Evolutionary conservation across 2,113 vertebrate genomes (phyloP).

Genomic region (Pseudopodoces humilis): DNA sequence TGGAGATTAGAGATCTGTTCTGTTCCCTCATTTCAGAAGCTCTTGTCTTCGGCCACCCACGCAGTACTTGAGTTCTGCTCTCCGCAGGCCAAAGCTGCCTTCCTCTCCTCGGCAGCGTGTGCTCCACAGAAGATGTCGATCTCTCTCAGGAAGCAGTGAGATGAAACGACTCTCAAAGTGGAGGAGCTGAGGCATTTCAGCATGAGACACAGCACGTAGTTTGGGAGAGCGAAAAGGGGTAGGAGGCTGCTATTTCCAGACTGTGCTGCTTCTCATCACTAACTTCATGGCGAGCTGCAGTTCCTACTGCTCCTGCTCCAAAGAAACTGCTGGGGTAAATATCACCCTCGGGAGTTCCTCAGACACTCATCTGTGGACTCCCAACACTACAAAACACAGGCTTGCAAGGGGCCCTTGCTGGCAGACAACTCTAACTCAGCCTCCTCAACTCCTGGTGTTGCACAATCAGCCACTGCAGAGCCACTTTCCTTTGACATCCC

Average conservation of each 20-base stretch:
- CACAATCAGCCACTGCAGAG: background rate
- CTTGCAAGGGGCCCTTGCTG: background rate
- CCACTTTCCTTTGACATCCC: background rate
- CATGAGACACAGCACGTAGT: slow-evolving; percentile 54
- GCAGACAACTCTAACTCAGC: background rate
- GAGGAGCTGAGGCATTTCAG: slow-evolving; percentile 43
- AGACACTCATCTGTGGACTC: background rate
- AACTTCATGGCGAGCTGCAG: background rate
- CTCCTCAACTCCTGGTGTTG: background rate
- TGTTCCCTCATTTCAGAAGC: slow-evolving; percentile 63
- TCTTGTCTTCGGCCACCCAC: slow-evolving; percentile 67
- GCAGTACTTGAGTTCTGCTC: slow-evolving; percentile 60
- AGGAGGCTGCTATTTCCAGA: slow-evolving; percentile 64
- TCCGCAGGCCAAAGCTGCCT: slow-evolving; percentile 58
- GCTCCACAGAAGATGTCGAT: slow-evolving; percentile 51
- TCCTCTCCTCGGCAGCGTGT: slow-evolving; percentile 10
- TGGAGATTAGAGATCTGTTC: slow-evolving; percentile 72
- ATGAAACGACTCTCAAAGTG: slow-evolving; percentile 37
- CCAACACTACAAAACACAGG: background rate
- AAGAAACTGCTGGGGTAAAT: slow-evolving; percentile 27
- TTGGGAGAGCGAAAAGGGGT: slow-evolving; percentile 57
- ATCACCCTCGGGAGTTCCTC: slow-evolving; percentile 4
- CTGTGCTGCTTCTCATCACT: background rate
- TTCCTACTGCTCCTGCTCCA: slow-evolving; percentile 28
- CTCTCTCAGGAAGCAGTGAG: slow-evolving; percentile 43